Percentiles rank a stretch among this genome's conserved stretches.
phyloP scores from a whole-genome alignment of 2,888 invertebrate genomes.

The Biston betularia region DNA sequence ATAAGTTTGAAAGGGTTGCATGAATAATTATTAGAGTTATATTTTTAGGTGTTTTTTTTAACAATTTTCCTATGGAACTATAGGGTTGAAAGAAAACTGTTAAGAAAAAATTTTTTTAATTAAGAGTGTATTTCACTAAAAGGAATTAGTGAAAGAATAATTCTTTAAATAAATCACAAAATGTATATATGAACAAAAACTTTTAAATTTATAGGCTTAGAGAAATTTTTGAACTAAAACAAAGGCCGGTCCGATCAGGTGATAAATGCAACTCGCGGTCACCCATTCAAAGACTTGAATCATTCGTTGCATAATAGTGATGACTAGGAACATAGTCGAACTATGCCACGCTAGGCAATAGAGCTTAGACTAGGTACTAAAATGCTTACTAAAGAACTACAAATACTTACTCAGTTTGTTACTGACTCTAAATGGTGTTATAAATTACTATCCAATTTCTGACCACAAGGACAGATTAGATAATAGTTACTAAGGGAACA shows the following conservation, averaged over 20 bases:
- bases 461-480: constrained; percentile 28
- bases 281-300: too few species aligned
- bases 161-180: too few species aligned
- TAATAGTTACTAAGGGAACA: constrained; percentile 2
- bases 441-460: constrained; percentile 36
- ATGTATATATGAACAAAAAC: too few species aligned
- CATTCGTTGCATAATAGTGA: too few species aligned
- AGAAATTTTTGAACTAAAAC: too few species aligned
- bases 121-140: too few species aligned
- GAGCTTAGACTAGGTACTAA: neutral
- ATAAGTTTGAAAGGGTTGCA: constrained; percentile 34
- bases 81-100: neutral
- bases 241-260: too few species aligned
- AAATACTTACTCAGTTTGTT: neutral
- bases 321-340: too few species aligned
- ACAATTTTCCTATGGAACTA: constrained; percentile 4
- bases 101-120: neutral
- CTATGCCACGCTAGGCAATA: too few species aligned
- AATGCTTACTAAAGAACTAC: neutral
- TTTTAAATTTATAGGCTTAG: too few species aligned
- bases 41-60: constrained; percentile 6
- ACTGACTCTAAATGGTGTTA: constrained; percentile 16
- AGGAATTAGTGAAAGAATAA: too few species aligned
- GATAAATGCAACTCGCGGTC: too few species aligned
- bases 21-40: constrained; percentile 8